These are phyloP conservation scores for Stichopus horrens DNA, from an alignment of 53 echinoderm and acorn worm genomes.

Conservation along the genomic window DNA sequence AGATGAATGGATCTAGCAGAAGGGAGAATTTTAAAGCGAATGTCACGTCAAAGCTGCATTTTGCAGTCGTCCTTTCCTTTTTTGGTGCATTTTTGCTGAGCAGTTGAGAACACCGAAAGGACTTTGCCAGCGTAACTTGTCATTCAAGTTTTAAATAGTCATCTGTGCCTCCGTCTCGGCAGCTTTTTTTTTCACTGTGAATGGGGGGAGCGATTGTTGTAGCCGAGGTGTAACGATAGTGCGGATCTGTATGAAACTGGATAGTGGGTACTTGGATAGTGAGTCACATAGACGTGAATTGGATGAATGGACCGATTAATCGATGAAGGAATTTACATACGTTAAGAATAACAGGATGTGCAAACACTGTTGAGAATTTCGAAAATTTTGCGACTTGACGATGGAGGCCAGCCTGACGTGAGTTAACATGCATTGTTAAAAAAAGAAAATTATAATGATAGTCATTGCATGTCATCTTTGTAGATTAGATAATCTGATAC, in stretches of 20 bases:
- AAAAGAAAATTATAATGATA: too few species aligned
- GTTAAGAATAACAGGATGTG: too few species aligned
- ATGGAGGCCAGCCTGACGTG: too few species aligned
- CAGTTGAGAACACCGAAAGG: not conserved
- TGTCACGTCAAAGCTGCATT: not conserved
- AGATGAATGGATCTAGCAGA: not conserved
- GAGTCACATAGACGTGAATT: not conserved
- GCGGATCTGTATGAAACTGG: not conserved
- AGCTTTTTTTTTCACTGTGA: not conserved
- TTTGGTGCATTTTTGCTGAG: not conserved
- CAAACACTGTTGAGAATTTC: too few species aligned
- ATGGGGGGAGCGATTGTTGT: not conserved
- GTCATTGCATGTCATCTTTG: too few species aligned
- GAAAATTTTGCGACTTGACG: too few species aligned
- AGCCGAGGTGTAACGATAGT: not conserved
- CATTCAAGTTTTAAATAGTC: not conserved
- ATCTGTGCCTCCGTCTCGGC: not conserved
- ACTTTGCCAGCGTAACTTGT: not conserved
- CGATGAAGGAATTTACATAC: too few species aligned
- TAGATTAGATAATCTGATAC: too few species aligned
- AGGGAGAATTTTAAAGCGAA: not conserved
- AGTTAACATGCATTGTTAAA: too few species aligned
- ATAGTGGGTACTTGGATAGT: not conserved
- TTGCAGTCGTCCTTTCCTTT: not conserved
- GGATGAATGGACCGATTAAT: too few species aligned